These are phyloP conservation scores for Nemopilema nomurai DNA, from an alignment of 30 jellyfish, hydroid and myxozoan species.

Conservation along the genomic window DNA sequence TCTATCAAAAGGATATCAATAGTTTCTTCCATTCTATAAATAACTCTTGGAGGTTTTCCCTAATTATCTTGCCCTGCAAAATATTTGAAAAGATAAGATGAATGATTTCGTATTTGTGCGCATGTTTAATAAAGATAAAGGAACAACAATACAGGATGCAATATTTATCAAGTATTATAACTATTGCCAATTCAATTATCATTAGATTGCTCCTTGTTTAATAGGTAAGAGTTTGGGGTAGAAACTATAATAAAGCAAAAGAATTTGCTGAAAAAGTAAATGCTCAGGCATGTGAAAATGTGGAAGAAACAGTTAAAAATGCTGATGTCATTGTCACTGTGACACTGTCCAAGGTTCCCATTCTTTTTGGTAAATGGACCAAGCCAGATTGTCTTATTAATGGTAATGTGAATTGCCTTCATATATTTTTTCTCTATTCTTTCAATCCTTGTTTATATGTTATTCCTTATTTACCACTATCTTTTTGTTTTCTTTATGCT, in stretches of 20 bases:
- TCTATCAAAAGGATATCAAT: too few relatives aligned
- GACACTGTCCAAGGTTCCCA: conserved; percentile 75
- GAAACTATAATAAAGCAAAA: conserved; percentile 52
- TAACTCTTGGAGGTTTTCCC: too few relatives aligned
- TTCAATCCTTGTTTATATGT: background rate
- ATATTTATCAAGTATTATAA: too few relatives aligned
- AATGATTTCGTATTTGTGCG: too few relatives aligned
- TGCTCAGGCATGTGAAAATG: conserved; percentile 65
- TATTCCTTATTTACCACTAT: background rate
- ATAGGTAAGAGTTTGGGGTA: conserved; percentile 80
- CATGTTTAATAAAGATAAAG: too few relatives aligned
- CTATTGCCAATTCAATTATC: too few relatives aligned
- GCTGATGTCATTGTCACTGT: conserved; percentile 97
- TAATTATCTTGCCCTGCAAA: background rate
- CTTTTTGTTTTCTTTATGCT: background rate
- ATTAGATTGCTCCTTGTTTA: background rate
- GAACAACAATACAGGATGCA: too few relatives aligned
- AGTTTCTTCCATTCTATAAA: too few relatives aligned
- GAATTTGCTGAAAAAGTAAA: conserved; percentile 53
- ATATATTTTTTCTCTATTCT: background rate
- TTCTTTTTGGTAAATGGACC: conserved; percentile 75
- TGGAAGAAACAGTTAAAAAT: conserved; percentile 84
- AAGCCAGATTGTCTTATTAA: conserved; percentile 63
- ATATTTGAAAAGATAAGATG: background rate
- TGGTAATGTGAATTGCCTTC: conserved; percentile 20